A percentile compares a stretch with the other conserved stretches of the same genome.
Conservation (phyloP, 1,140 invertebrate species). For the Zophobas morio region DNA sequence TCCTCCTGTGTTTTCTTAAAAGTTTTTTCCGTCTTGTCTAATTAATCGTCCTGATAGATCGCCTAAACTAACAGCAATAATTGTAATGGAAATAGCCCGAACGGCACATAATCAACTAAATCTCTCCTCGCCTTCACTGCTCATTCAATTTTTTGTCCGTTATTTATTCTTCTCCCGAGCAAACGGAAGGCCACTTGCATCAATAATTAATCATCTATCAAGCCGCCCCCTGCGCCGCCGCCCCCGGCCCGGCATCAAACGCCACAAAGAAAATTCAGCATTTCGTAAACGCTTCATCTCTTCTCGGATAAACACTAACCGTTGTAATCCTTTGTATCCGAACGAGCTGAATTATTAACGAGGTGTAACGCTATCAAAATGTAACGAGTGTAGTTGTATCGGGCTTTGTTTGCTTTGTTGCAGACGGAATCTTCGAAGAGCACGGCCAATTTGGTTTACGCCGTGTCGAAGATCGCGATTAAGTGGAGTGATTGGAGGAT, state of each 20-base stretch:
- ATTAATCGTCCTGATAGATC: too few relatives aligned
- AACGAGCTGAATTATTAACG: background rate
- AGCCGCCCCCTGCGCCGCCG: background rate
- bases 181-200: too few relatives aligned
- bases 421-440: background rate
- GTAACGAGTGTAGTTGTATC: too few relatives aligned
- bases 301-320: background rate
- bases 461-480: background rate
- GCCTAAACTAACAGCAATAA: too few relatives aligned
- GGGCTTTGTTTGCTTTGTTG: background rate
- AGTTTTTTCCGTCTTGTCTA: too few relatives aligned
- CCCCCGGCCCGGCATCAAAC: background rate
- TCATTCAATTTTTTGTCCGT: too few relatives aligned
- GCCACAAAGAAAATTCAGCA: background rate
- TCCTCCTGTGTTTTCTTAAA: too few relatives aligned
- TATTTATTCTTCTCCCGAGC: too few relatives aligned
- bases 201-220: constrained; percentile 7
- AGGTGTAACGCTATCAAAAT: background rate
- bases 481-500: constrained; percentile 6
- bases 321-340: background rate
- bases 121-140: too few relatives aligned
- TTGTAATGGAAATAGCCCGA: too few relatives aligned
- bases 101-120: too few relatives aligned
- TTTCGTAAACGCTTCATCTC: background rate
- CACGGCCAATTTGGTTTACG: background rate